These are phyloP conservation scores for Oceanites oceanicus DNA, from an alignment of 2,113 vertebrate species.

Conservation along the genomic window DNA sequence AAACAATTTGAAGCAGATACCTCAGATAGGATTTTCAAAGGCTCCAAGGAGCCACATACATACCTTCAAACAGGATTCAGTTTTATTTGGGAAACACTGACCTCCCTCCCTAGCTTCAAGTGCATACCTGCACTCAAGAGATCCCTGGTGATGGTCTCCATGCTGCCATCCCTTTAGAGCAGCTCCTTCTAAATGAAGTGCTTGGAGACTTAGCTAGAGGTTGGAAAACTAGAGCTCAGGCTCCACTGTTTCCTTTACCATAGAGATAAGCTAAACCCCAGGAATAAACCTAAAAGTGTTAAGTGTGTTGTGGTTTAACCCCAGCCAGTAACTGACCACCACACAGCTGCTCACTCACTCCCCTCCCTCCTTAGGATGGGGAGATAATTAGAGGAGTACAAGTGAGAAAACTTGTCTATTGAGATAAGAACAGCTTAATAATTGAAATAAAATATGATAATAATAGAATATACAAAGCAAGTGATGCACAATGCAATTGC, in stretches of 20 bases:
- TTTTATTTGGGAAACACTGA: background rate
- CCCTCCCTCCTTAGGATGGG: too few relatives aligned
- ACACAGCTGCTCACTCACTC: too few relatives aligned
- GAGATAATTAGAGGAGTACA: too few relatives aligned
- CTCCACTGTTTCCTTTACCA: background rate
- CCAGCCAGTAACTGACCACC: too few relatives aligned
- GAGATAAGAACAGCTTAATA: too few relatives aligned
- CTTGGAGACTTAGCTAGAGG: background rate
- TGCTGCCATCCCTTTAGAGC: background rate
- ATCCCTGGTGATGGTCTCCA: background rate
- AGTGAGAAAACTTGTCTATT: too few relatives aligned
- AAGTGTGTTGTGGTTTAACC: background rate
- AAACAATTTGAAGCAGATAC: background rate
- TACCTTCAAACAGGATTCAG: background rate
- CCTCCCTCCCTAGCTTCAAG: background rate
- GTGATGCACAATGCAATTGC: too few relatives aligned
- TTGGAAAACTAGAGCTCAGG: background rate
- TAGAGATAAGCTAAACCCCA: background rate
- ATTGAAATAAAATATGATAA: too few relatives aligned
- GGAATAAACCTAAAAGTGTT: background rate
- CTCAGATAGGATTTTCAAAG: background rate
- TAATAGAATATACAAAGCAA: too few relatives aligned
- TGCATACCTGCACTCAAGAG: fast-evolving
- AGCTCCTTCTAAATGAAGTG: background rate
- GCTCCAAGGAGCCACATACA: background rate